A percentile compares a stretch with the other conserved stretches of the same genome.
phyloP scores from a whole-genome alignment of 92 coral and sea anemone species.

The Galaxea fascicularis region DNA sequence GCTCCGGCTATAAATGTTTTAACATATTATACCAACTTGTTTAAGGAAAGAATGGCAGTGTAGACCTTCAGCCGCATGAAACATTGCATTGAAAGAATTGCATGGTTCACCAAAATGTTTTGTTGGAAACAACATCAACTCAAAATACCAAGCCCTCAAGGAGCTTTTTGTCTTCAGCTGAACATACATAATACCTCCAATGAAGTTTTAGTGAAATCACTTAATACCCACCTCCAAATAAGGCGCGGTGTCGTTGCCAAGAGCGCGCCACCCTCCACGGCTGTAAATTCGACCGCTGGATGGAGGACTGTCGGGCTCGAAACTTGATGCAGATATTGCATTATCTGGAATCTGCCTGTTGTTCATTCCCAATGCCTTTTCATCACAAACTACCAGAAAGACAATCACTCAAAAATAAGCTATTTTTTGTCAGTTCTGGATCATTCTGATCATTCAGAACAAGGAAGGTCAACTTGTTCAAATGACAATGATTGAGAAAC shows the following conservation, averaged over 20 bases:
- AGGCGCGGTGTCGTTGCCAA: slow-evolving; percentile 44
- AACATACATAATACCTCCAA: background rate
- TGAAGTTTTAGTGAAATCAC: background rate
- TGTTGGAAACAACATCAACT: too few relatives aligned
- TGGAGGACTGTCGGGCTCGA: slow-evolving; percentile 61
- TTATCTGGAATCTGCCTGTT: slow-evolving; percentile 51
- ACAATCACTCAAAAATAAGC: background rate
- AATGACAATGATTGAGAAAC: background rate
- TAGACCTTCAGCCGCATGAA: too few relatives aligned
- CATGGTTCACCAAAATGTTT: too few relatives aligned
- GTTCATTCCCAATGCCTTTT: slow-evolving; percentile 58
- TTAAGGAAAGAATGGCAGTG: too few relatives aligned
- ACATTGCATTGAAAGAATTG: too few relatives aligned
- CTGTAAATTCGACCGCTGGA: slow-evolving; percentile 64
- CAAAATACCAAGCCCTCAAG: too few relatives aligned
- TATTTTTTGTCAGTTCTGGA: background rate
- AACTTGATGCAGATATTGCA: slow-evolving; percentile 67
- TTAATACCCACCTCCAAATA: slow-evolving; percentile 45
- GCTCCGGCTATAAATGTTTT: too few relatives aligned
- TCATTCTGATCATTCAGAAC: too few relatives aligned
- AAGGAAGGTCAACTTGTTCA: background rate
- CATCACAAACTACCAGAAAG: slow-evolving; percentile 58
- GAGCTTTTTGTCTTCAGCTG: too few relatives aligned
- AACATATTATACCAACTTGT: too few relatives aligned
- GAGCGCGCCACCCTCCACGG: slow-evolving; percentile 67